Evolutionary conservation across 2,888 invertebrate genomes (phyloP).

Genomic region (Eupithecia abbreviata): DNA sequence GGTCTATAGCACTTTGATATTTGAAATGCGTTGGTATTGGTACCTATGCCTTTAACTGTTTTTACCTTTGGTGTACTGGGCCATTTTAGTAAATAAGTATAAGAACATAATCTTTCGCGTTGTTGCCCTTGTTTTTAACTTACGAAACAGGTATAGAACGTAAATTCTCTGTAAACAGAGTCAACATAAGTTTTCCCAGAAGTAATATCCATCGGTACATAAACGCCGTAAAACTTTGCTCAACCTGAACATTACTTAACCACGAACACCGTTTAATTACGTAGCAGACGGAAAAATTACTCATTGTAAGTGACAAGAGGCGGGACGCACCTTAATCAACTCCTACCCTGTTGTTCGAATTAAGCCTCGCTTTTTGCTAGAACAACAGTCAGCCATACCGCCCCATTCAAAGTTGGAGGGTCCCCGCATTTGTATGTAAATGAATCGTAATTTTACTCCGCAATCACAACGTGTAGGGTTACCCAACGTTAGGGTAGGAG

Average conservation of each 20-base stretch:
- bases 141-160: not conserved
- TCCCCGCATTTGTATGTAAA: conserved; percentile 79
- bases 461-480: conserved; percentile 66
- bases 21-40: too few relatives aligned
- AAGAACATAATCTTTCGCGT: not conserved
- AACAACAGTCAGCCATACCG: conserved; percentile 70
- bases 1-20: too few relatives aligned
- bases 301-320: conserved; percentile 64
- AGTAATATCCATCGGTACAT: not conserved
- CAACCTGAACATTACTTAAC: not conserved
- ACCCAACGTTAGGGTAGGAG: conserved; percentile 14
- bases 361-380: conserved; percentile 76
- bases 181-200: not conserved
- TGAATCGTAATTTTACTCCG: conserved; percentile 75
- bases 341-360: conserved; percentile 70
- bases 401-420: conserved; percentile 76
- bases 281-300: conserved; percentile 55
- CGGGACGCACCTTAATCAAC: conserved; percentile 68
- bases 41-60: too few relatives aligned
- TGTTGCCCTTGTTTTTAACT: not conserved
- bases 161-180: not conserved
- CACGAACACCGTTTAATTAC: conserved; percentile 7
- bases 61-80: too few relatives aligned
- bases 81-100: not conserved
- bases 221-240: not conserved